Evolutionary conservation across 2,113 vertebrate genomes (phyloP), one percentile per base, ranked within the genome.

Genomic region (Phalacrocorax aristotelis): DNA sequence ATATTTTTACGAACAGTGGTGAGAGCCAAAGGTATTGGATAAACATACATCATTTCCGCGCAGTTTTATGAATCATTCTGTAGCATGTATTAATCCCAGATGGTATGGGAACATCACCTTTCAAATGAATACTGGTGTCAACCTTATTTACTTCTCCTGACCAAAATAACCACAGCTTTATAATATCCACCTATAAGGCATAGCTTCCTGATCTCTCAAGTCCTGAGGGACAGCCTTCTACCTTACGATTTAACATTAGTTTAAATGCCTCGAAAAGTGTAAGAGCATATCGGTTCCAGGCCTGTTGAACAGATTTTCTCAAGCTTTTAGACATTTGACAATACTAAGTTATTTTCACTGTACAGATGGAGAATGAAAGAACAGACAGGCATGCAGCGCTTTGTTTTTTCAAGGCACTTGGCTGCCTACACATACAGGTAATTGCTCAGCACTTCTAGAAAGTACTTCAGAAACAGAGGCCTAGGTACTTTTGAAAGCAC

Each of bases 1-100:
- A 70, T 2, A 4, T 38, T 90, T 84, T 93, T 69, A 84, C 52
- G 75, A 61, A 40, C 6, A 62, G 48, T 61, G 57, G 30, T 70
- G 81, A 95, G 49, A 76, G 91, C 83, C 95, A 95, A 78, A 87
- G 57, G 62, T 84, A 94, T 25, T 95, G 81, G 70, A 72, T 92
- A 79, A 91, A 75, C 36, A 71, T 36, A 74, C 90, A 83, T 93
- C 36, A 92, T 93, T 94, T 93, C 93, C 9, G 0, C 52, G 7
- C 62, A 52, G 40, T 60, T 91, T 78, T 89, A 74, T 89, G 77
- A 87, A 87, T 93, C 87, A 64, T 95, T 83, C 72, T 83, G 57
- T 52, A 61, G 89, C 66, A 19, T 32, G 64, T 60, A 93, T 93
- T 69, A 94, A 83, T 90, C 90, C 62, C 77, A 95, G 60, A 90